Percentiles rank a stretch among this genome's conserved stretches.
These are phyloP conservation scores for Motacilla alba DNA, from an alignment of 2,113 vertebrate species.

Conservation along the genomic window DNA sequence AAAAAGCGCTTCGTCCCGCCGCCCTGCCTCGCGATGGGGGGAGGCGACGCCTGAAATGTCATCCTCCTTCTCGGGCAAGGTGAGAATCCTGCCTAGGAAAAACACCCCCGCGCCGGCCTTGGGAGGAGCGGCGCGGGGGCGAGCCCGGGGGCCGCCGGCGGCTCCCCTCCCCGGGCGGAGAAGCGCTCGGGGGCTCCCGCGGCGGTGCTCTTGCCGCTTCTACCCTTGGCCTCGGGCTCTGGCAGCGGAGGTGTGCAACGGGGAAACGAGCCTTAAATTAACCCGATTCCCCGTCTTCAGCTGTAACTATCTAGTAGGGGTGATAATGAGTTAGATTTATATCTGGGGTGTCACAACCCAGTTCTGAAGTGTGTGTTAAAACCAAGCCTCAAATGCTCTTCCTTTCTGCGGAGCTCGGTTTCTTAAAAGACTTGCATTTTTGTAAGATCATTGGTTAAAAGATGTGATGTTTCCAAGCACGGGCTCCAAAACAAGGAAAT, in stretches of 20 bases:
- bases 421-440: neutral
- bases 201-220: rapidly evolving
- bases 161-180: neutral
- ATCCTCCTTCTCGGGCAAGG: neutral
- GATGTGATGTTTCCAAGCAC: neutral
- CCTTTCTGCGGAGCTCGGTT: neutral
- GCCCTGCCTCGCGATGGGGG: too few relatives aligned
- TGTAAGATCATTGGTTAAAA: neutral
- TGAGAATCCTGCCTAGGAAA: neutral
- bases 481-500: neutral
- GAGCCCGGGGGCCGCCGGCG: neutral
- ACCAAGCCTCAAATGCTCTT: neutral
- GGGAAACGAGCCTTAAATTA: neutral
- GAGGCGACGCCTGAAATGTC: neutral
- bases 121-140: neutral
- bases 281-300: neutral
- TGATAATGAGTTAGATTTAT: neutral
- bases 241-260: neutral
- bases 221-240: too few relatives aligned
- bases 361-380: neutral
- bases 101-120: neutral
- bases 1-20: neutral
- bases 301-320: neutral
- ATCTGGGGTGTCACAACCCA: neutral
- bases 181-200: rapidly evolving